Evolutionary conservation across 2,113 vertebrate species (phyloP), one percentile per base, ranked within the genome.

Genomic region (Ibidorhyncha struthersii): DNA sequence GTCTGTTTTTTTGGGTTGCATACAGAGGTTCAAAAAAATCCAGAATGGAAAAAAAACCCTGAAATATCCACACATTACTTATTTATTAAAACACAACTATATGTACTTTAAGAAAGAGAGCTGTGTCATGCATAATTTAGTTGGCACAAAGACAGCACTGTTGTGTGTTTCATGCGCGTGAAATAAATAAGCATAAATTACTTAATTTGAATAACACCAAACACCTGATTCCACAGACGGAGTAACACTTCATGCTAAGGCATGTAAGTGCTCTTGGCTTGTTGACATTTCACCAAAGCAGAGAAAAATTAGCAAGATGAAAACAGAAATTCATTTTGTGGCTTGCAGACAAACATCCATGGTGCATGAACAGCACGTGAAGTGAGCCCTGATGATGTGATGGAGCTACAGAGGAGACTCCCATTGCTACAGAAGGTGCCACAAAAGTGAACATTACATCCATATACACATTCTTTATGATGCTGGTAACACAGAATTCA

Each of bases 141-240:
- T 8, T 93, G 90, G 95, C 70, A 71, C 14, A 79, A 70, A 86
- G 77, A 93, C 62, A 55, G n/a, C 43, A 49, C 70, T 65, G 73
- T 53, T 95, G 87, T 83, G 73, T 77, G 74, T 82, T 96, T 90
- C 56, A 32, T 47, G 21, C 0, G 3, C 19, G 1, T 79, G 87
- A 97, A 93, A 93, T 85, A 96, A 96, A 94, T 90, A 90, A 95
- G 91, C 73, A 85, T 91, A 96, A 95, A 96, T 91, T 91, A 79
- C 95, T 95, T 94, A 40, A 96, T 95, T 65, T 94, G 61, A 94
- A 29, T 87, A 96, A 94, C 66, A 94, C 81, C 14, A 4, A 94
- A 87, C 93, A 97, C 87, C 95, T 96, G 96, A 95, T 82, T 91
- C 62, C 87, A 85, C 70, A 97, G 81, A 91, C 1, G 1, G 52